Percentiles rank a stretch among this genome's conserved stretches.
Evolutionary conservation across 1,140 invertebrate genomes (phyloP).

Genomic region (Aphis craccivora): DNA sequence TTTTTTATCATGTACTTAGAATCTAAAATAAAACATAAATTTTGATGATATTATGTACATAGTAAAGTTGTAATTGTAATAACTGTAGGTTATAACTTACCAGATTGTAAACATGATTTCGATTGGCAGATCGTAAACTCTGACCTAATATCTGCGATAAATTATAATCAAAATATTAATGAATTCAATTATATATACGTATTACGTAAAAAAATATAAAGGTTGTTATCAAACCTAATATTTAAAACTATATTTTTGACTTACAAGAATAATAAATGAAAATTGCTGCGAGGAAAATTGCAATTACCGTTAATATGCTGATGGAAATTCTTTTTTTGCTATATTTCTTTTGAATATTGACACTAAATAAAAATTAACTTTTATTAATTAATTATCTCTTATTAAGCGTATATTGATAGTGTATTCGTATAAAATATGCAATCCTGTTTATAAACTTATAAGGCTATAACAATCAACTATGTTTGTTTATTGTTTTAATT

Average conservation of each 20-base stretch:
- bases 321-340: not conserved
- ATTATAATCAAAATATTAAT: not conserved
- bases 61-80: not conserved
- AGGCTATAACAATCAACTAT: not conserved
- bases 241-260: slow-evolving; percentile 19
- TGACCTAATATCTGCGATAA: not conserved
- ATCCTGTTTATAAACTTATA: not conserved
- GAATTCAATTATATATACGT: too few relatives aligned
- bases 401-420: not conserved
- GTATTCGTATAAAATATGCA: not conserved
- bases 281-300: not conserved
- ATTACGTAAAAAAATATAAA: too few relatives aligned
- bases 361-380: slow-evolving; percentile 19
- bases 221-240: not conserved
- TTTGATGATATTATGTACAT: too few relatives aligned
- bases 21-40: too few relatives aligned
- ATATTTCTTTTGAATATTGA: not conserved
- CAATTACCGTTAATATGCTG: not conserved
- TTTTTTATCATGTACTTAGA: too few relatives aligned
- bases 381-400: not conserved
- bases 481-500: not conserved
- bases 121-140: not conserved
- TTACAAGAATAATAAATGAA: slow-evolving; percentile 41
- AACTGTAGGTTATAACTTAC: not conserved
- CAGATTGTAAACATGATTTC: slow-evolving; percentile 37